phyloP scores from a whole-genome alignment of 2,888 invertebrate species.

The Acleris literana region DNA sequence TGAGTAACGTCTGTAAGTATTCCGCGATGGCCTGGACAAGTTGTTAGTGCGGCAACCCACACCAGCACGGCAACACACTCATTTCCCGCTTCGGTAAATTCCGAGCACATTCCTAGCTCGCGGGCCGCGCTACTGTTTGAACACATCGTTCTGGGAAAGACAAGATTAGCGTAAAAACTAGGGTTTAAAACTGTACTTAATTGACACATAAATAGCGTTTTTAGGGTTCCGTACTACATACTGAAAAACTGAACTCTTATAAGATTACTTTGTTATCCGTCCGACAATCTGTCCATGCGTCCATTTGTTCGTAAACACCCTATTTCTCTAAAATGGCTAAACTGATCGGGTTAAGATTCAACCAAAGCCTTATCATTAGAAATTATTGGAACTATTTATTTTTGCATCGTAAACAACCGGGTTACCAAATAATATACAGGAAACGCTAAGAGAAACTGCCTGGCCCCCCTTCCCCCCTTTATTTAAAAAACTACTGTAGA shows the following conservation, averaged over 20 bases:
- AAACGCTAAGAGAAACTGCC: no score
- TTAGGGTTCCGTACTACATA: background rate
- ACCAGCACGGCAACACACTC: background rate
- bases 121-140: background rate
- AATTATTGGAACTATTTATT: no score
- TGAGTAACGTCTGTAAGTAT: background rate
- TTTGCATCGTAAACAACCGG: no score
- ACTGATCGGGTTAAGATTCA: no score
- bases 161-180: background rate
- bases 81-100: slow-evolving; percentile 3
- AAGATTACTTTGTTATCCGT: no score
- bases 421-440: no score
- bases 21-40: background rate
- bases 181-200: background rate
- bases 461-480: no score
- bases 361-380: no score
- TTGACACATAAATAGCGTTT: background rate
- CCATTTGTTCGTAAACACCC: no score
- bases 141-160: background rate
- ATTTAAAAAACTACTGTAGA: no score
- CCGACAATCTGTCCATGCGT: background rate
- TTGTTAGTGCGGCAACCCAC: background rate
- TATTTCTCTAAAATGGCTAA: no score
- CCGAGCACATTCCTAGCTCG: background rate
- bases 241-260: no score